Evolutionary conservation across 2,888 invertebrate genomes (phyloP).

Genomic region (Stratiomys singularior): DNA sequence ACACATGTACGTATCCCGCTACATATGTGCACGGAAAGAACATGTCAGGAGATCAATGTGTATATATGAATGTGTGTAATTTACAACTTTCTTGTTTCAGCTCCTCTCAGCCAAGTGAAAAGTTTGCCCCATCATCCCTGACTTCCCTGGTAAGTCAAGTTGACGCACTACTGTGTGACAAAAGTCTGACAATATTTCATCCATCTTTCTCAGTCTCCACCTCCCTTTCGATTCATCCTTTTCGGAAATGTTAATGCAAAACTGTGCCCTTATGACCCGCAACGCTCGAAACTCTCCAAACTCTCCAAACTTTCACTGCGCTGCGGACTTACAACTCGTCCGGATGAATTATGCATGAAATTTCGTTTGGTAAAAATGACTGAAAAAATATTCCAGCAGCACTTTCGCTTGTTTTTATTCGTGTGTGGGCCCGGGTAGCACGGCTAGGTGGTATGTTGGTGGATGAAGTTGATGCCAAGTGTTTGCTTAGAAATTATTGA

Average conservation of each 20-base stretch:
- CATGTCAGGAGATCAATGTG: background rate
- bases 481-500: conserved; percentile 29
- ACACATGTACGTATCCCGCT: background rate
- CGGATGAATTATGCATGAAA: conserved; percentile 36
- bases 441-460: background rate
- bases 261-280: conserved; percentile 18
- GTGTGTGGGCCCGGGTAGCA: background rate
- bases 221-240: conserved; percentile 4
- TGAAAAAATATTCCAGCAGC: conserved; percentile 17
- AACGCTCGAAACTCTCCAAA: background rate
- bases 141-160: background rate
- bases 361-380: conserved; percentile 12
- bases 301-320: no score
- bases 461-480: conserved; percentile 30
- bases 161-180: conserved; percentile 15
- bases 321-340: background rate
- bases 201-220: conserved; percentile 3
- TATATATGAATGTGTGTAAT: conserved; percentile 5
- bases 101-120: background rate
- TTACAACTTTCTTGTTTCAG: conserved; percentile 23
- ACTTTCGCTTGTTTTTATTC: conserved; percentile 21
- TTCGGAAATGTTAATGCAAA: conserved; percentile 34
- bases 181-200: conserved; percentile 39
- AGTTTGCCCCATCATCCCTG: background rate
- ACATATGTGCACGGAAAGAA: background rate